These are phyloP conservation scores for Brachymystax lenok DNA, from an alignment of 2,797 vertebrate species.

Conservation along the genomic window DNA sequence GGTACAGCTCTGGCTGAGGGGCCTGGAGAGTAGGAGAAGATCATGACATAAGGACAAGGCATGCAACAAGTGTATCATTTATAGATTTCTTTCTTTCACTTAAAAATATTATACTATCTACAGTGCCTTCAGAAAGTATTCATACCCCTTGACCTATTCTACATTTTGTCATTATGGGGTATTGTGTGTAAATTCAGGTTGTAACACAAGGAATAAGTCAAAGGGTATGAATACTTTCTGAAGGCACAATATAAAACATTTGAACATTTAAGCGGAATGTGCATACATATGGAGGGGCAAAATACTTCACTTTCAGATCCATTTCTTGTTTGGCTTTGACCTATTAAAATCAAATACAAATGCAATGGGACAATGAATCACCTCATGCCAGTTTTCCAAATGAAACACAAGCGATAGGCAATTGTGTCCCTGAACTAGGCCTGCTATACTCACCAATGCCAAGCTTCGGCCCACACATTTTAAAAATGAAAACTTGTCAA, in stretches of 20 bases:
- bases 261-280: not conserved
- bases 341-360: slow-evolving; percentile 62
- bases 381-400: not conserved
- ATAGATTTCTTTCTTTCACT: not conserved
- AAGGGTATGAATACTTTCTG: too few relatives aligned
- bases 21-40: slow-evolving; percentile 73
- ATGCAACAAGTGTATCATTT: not conserved
- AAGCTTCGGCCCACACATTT: slow-evolving; percentile 91
- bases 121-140: not conserved
- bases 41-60: not conserved
- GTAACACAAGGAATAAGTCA: too few relatives aligned
- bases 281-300: slow-evolving; percentile 91
- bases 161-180: too few relatives aligned
- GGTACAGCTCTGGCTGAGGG: slow-evolving; percentile 88
- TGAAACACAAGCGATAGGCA: slow-evolving; percentile 37
- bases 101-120: not conserved
- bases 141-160: too few relatives aligned
- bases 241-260: not conserved
- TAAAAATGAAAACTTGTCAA: slow-evolving; percentile 86
- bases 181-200: too few relatives aligned
- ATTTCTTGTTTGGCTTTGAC: slow-evolving; percentile 89
- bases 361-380: not conserved
- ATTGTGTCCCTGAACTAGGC: slow-evolving; percentile 27
- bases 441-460: slow-evolving; percentile 82
- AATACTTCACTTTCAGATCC: slow-evolving; percentile 88